phyloP scores from a whole-genome alignment of 2,888 invertebrate genomes.

The Lithophane ornitopus region DNA sequence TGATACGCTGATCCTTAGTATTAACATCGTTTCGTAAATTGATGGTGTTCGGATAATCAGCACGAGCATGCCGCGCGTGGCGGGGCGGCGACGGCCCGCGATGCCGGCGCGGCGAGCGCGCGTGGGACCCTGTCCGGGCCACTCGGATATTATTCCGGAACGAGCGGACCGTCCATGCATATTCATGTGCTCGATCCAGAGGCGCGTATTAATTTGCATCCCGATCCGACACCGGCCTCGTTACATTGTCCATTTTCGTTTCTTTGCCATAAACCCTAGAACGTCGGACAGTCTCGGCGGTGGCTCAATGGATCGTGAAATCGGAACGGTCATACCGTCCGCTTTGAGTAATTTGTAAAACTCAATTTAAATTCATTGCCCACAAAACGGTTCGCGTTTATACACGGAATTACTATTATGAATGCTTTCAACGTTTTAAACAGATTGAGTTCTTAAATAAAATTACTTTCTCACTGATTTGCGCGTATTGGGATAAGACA shows the following conservation, averaged over 20 bases:
- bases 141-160: conserved; percentile 86
- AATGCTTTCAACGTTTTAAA: conserved; percentile 47
- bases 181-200: conserved; percentile 87
- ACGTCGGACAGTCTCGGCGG: conserved; percentile 69
- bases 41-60: conserved; percentile 62
- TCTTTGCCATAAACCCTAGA: conserved; percentile 79
- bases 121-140: conserved; percentile 68
- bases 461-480: conserved; percentile 47
- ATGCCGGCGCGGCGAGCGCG: conserved; percentile 43
- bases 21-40: conserved; percentile 59
- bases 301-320: conserved; percentile 79
- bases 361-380: conserved; percentile 63
- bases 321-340: conserved; percentile 66
- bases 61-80: conserved; percentile 55
- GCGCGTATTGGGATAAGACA: conserved; percentile 13
- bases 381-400: conserved; percentile 55
- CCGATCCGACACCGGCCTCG: conserved; percentile 81
- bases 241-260: conserved; percentile 85
- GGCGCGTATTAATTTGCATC: conserved; percentile 90
- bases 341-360: conserved; percentile 67
- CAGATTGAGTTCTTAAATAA: conserved; percentile 32
- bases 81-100: conserved; percentile 36
- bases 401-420: conserved; percentile 45
- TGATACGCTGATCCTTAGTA: conserved; percentile 35
- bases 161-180: conserved; percentile 84